Evolutionary conservation across 2,113 vertebrate species (phyloP).

Genomic region (Pontoporia blainvillei): DNA sequence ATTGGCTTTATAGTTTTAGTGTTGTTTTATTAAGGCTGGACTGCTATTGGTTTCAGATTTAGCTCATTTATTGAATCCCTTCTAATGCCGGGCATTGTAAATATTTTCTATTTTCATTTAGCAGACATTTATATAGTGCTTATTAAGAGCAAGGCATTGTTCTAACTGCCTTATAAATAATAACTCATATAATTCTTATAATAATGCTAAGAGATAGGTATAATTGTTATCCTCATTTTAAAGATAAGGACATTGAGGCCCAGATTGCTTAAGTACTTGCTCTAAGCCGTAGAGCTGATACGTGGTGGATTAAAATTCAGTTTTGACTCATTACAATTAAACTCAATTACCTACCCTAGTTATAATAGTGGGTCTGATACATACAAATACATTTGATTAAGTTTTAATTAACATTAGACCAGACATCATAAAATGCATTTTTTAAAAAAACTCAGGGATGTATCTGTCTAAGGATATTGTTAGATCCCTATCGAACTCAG

Average conservation of each 20-base stretch:
- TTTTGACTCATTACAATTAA: background rate
- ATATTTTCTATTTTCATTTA: background rate
- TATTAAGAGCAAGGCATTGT: background rate
- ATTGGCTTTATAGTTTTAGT: background rate
- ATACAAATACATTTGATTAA: background rate
- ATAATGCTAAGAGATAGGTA: background rate
- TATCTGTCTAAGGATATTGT: background rate
- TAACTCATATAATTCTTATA: background rate
- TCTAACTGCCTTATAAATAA: background rate
- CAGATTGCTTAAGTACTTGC: background rate
- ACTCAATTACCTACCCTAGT: background rate
- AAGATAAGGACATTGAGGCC: background rate
- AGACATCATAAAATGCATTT: background rate
- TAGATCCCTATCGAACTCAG: background rate
- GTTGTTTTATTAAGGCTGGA: background rate
- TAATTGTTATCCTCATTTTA: background rate
- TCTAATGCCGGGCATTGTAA: background rate
- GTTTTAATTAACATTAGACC: background rate
- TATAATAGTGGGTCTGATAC: background rate
- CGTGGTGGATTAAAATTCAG: background rate
- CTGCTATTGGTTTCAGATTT: background rate
- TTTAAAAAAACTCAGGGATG: background rate
- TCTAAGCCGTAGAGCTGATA: background rate
- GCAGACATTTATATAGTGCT: background rate
- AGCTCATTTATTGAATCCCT: background rate